phyloP scores from a whole-genome alignment of 2,113 vertebrate species.

The Phalacrocorax pelagicus region DNA sequence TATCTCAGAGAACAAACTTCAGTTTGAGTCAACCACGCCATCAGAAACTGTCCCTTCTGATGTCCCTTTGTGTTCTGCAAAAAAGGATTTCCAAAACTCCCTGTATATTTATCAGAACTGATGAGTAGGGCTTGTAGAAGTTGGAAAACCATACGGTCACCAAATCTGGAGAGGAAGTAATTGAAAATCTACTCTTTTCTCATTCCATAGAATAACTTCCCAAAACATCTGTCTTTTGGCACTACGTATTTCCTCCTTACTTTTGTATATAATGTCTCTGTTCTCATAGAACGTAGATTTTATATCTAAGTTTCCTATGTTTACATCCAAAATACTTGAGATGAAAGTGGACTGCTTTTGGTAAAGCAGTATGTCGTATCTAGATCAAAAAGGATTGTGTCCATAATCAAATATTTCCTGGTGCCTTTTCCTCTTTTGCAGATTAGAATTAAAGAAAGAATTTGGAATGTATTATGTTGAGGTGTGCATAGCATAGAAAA shows the following conservation, averaged over 20 bases:
- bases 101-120: neutral
- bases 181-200: neutral
- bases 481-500: neutral
- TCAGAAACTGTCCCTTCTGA: neutral
- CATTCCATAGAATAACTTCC: neutral
- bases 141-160: neutral
- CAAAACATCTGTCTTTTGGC: neutral
- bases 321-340: neutral
- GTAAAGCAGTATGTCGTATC: neutral
- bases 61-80: neutral
- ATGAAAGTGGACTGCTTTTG: neutral
- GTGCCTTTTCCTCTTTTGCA: neutral
- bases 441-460: neutral
- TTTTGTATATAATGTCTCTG: neutral
- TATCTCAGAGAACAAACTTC: neutral
- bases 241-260: neutral
- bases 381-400: neutral
- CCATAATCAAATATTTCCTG: neutral
- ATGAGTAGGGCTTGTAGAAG: neutral
- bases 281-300: neutral
- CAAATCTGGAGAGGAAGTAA: neutral
- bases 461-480: neutral
- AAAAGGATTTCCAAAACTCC: neutral
- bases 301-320: neutral
- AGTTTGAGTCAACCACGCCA: neutral